Evolutionary conservation across 1,140 invertebrate species (phyloP).

Genomic region (Conus betulinus): DNA sequence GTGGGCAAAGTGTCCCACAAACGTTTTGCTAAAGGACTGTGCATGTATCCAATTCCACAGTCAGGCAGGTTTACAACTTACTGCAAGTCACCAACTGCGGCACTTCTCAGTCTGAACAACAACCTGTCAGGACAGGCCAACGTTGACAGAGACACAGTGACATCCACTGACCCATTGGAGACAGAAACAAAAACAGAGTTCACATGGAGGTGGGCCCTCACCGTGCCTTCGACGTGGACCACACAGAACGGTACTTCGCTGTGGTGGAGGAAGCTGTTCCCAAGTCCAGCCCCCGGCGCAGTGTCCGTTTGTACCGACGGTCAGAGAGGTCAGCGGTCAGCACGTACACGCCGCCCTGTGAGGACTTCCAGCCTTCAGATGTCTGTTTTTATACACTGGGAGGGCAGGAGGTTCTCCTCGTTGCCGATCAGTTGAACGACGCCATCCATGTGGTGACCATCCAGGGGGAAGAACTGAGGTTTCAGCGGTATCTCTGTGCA

Average conservation of each 20-base stretch:
- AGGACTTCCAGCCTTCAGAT: not conserved
- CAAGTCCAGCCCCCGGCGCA: not conserved
- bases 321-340: not conserved
- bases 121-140: not conserved
- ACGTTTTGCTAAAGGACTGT: not conserved
- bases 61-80: not conserved
- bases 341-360: not conserved
- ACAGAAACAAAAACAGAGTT: not conserved
- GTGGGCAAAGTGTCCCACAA: not conserved
- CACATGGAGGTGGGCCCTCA: not conserved
- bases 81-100: not conserved
- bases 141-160: not conserved
- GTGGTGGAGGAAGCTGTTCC: not conserved
- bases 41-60: not conserved
- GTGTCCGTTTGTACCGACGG: not conserved
- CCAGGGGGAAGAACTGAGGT: not conserved
- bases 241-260: not conserved
- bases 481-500: not conserved
- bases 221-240: not conserved
- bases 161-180: not conserved
- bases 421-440: not conserved
- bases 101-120: not conserved
- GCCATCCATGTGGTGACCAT: slow-evolving; percentile 21
- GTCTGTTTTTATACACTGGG: slow-evolving; percentile 20
- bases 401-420: slow-evolving; percentile 8